Evolutionary conservation across 2,888 invertebrate species (phyloP).

Genomic region (Thalpophila matura): DNA sequence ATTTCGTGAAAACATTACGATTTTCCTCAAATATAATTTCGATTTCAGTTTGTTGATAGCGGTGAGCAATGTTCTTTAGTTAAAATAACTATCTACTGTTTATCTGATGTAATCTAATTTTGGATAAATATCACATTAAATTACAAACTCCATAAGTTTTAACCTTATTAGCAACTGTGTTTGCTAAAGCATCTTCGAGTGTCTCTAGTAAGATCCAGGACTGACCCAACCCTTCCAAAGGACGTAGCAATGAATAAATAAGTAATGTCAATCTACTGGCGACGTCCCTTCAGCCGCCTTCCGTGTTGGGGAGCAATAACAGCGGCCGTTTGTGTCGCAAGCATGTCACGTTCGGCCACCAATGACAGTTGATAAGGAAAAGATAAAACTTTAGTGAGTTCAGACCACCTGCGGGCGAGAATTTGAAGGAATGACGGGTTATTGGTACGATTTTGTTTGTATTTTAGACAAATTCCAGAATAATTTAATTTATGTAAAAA

Average conservation of each 20-base stretch:
- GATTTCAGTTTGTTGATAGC: too few relatives aligned
- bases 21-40: too few relatives aligned
- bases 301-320: slow-evolving; percentile 66
- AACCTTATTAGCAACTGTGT: too few relatives aligned
- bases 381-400: slow-evolving; percentile 52
- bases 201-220: slow-evolving; percentile 43
- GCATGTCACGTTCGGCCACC: slow-evolving; percentile 58
- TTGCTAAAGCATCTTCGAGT: slow-evolving; percentile 12
- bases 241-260: slow-evolving; percentile 82
- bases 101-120: too few relatives aligned
- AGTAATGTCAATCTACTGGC: slow-evolving; percentile 79
- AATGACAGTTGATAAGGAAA: slow-evolving; percentile 65
- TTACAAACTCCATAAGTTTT: too few relatives aligned
- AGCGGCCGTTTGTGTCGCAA: slow-evolving; percentile 42
- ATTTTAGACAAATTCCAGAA: too few relatives aligned
- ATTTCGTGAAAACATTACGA: too few relatives aligned
- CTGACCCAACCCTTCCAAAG: slow-evolving; percentile 74
- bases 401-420: slow-evolving; percentile 55
- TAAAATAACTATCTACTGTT: too few relatives aligned
- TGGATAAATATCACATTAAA: too few relatives aligned
- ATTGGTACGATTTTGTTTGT: slow-evolving; percentile 3
- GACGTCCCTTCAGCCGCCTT: slow-evolving; percentile 63
- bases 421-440: slow-evolving; percentile 24
- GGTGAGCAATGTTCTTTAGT: too few relatives aligned
- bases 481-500: too few relatives aligned